Evolutionary conservation across 1,140 invertebrate species (phyloP).

Genomic region (Drosophila albomicans): DNA sequence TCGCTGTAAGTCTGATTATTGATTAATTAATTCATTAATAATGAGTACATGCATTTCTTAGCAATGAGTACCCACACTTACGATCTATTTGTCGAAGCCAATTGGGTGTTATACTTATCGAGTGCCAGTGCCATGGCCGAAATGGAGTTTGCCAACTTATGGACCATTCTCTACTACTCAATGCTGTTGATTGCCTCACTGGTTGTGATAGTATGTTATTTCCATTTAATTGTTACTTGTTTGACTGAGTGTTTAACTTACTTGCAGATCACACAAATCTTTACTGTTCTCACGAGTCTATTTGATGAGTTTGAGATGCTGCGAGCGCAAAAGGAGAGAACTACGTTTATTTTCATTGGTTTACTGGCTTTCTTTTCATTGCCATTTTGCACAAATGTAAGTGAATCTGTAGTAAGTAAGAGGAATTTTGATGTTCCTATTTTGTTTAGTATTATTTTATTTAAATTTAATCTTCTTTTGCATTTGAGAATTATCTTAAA

Average conservation of each 20-base stretch:
- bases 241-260: neutral
- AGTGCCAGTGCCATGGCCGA: constrained; percentile 52
- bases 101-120: constrained; percentile 63
- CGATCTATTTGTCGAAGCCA: constrained; percentile 13
- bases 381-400: constrained; percentile 69
- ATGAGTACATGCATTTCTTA: neutral
- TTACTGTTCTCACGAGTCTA: constrained; percentile 57
- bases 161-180: constrained; percentile 64
- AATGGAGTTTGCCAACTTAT: constrained; percentile 54
- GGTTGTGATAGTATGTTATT: constrained; percentile 51
- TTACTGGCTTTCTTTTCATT: constrained; percentile 47
- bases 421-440: neutral
- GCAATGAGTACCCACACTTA: neutral
- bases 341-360: constrained; percentile 58
- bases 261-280: constrained; percentile 61
- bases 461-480: neutral
- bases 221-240: neutral
- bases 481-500: too few relatives aligned
- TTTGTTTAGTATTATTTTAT: neutral
- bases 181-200: constrained; percentile 61
- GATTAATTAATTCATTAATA: neutral
- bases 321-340: constrained; percentile 44
- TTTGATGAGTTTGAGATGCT: constrained; percentile 77
- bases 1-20: constrained; percentile 21
- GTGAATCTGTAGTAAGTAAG: neutral